phyloP scores from a whole-genome alignment of 2,888 invertebrate species.

The Anoncus sp. region DNA sequence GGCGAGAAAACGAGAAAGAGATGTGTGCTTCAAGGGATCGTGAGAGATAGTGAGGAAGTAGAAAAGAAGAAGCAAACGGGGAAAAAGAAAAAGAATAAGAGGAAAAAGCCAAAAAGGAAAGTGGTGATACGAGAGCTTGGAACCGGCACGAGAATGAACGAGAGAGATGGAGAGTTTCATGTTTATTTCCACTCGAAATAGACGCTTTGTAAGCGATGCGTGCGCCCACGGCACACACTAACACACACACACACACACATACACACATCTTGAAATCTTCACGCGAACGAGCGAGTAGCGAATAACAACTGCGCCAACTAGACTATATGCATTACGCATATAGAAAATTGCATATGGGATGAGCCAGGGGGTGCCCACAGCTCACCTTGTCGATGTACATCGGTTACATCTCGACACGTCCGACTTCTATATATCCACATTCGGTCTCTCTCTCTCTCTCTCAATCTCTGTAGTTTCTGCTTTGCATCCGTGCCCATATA shows the following conservation, averaged over 20 bases:
- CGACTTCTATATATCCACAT: conserved; percentile 35
- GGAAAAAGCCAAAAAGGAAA: conserved; percentile 29
- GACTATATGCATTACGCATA: conserved; percentile 46
- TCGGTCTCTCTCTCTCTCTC: conserved; percentile 42
- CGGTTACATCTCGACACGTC: conserved; percentile 40
- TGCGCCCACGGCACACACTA: conserved; percentile 34
- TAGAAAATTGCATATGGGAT: conserved; percentile 47
- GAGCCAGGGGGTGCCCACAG: conserved; percentile 51
- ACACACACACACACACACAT: background rate
- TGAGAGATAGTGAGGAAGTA: conserved; percentile 53
- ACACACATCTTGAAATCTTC: background rate
- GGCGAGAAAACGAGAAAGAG: conserved; percentile 53
- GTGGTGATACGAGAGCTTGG: conserved; percentile 48
- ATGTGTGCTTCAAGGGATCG: conserved; percentile 50
- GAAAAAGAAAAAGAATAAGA: conserved; percentile 37
- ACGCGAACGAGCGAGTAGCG: conserved; percentile 49
- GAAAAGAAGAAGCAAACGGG: conserved; percentile 38
- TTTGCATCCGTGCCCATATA: conserved; percentile 58
- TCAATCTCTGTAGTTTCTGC: conserved; percentile 21
- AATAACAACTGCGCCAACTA: conserved; percentile 55
- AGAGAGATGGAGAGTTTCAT: conserved; percentile 51
- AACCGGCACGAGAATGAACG: conserved; percentile 49
- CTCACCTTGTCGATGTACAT: conserved; percentile 51
- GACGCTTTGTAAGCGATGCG: conserved; percentile 72
- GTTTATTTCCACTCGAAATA: conserved; percentile 73